Percentiles rank a stretch among this genome's conserved stretches.
phyloP scores from a whole-genome alignment of 2,888 invertebrate genomes.

The Mesorhabditis belari region DNA sequence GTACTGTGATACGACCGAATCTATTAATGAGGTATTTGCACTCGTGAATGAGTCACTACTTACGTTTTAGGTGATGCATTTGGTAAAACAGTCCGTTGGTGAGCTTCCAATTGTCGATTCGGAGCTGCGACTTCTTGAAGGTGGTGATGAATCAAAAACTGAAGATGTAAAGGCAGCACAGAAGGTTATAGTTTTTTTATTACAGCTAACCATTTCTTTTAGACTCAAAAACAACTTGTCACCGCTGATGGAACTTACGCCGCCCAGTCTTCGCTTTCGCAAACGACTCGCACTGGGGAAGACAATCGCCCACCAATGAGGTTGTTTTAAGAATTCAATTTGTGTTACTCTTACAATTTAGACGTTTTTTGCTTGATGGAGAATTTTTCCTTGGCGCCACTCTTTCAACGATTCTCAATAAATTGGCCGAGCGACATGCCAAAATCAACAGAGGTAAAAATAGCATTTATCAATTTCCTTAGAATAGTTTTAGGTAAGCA shows the following conservation, averaged over 20 bases:
- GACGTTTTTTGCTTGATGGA: conserved; percentile 77
- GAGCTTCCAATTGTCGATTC: conserved; percentile 64
- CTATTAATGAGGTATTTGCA: conserved; percentile 34
- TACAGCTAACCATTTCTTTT: neutral
- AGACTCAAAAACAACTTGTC: conserved; percentile 66
- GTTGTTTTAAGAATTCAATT: conserved; percentile 1
- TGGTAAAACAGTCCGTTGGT: conserved; percentile 33
- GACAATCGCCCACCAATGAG: conserved; percentile 24
- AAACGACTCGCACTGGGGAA: conserved; percentile 10
- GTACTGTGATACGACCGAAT: conserved; percentile 71
- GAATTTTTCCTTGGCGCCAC: conserved; percentile 93
- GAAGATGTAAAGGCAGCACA: conserved; percentile 61
- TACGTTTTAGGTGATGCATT: neutral
- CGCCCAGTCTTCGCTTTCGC: conserved; percentile 74
- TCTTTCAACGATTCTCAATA: conserved; percentile 80
- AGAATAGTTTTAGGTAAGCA: conserved; percentile 9
- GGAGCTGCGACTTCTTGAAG: conserved; percentile 67
- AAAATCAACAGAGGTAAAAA: conserved; percentile 28
- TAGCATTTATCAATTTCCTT: conserved; percentile 7
- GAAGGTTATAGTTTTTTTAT: neutral
- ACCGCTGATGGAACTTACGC: conserved; percentile 99
- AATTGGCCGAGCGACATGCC: conserved; percentile 72
- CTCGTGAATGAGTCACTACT: neutral
- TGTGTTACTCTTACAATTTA: neutral
- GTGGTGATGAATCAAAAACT: conserved; percentile 49